Base-by-base conservation (phyloP, 1,140 invertebrate genomes). In the Philotrypesis tridentata region DNA sequence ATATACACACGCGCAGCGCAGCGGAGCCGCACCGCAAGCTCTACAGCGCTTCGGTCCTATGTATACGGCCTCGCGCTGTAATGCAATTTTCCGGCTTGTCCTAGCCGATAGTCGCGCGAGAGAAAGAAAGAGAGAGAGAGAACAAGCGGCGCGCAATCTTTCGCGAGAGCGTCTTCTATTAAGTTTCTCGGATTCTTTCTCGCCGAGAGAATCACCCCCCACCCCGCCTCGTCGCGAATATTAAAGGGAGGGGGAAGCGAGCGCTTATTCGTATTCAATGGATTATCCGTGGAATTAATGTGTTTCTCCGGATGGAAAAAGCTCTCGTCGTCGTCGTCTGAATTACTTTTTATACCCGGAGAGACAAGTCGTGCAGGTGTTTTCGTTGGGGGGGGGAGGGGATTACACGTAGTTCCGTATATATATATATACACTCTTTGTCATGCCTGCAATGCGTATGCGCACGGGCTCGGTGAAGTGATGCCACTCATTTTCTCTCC, bases 21-120 rank as follows among this genome's bases (percentile, higher is more conserved):
- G 21, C 21, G 12, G 14, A 48, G 43, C 6, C 6, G 14, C 5
- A 17, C 43, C 5, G 48, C 21, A 55, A 55, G 48, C 21, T 55
- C 48, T 55, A n/a, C n/a, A 5, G 48, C 21, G 27, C 31, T 68
- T 68, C 23, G 27, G 25, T 29, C n/a, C 63, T 65, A n/a, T n/a
- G 63, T 25, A 55, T 55, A 55, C 21, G 21, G 82, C 80, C 84
- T 37, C 63, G 60, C 68, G 27, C 70, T 72, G 84, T 83, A 84
- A 85, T 84, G 84, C 83, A 86, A 85, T 86, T 86, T 84, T 78
- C 82, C 73, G 23, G 72, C 67, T 77, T 84, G 83, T 83, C 81
- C 74, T 79, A 33, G 70, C 40, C 40, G 40, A 60, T 82, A 77
- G 79, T 85, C 79, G 63, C 48, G 70, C 65, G 25, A 67, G 55